phyloP scores from a whole-genome alignment of 2,113 vertebrate genomes.

The Crotalus tigris region DNA sequence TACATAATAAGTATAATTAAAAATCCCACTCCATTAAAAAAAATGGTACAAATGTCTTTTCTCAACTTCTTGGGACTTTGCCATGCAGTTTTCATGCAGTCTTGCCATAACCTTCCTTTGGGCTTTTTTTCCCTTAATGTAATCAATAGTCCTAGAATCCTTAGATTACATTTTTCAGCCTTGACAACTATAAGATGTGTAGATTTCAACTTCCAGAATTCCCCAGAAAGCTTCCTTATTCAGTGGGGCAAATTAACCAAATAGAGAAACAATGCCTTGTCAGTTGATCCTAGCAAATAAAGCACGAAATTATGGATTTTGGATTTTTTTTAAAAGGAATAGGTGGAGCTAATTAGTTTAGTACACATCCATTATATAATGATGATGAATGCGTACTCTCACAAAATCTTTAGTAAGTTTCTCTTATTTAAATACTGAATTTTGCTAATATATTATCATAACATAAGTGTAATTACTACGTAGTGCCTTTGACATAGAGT shows the following conservation, averaged over 20 bases:
- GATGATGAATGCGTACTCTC: not conserved
- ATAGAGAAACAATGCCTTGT: not conserved
- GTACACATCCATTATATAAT: not conserved
- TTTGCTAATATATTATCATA: not conserved
- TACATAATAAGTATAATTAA: not conserved
- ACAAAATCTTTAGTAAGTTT: not conserved
- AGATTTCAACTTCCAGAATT: no score
- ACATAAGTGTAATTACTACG: not conserved
- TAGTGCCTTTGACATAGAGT: not conserved
- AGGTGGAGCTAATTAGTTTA: not conserved
- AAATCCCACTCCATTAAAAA: not conserved
- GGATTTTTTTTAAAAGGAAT: not conserved
- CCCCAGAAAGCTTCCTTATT: not conserved
- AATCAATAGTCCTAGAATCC: not conserved
- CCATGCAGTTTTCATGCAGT: not conserved
- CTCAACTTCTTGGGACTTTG: not conserved
- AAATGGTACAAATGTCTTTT: not conserved
- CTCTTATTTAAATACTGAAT: not conserved
- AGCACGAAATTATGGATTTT: not conserved
- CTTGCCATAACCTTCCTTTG: not conserved
- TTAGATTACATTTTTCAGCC: not conserved
- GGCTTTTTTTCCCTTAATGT: not conserved
- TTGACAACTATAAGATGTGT: no score
- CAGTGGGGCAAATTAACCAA: not conserved
- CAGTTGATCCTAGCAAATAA: not conserved